phyloP scores from a whole-genome alignment of 2,113 vertebrate genomes.

The Coracopsis vasa region DNA sequence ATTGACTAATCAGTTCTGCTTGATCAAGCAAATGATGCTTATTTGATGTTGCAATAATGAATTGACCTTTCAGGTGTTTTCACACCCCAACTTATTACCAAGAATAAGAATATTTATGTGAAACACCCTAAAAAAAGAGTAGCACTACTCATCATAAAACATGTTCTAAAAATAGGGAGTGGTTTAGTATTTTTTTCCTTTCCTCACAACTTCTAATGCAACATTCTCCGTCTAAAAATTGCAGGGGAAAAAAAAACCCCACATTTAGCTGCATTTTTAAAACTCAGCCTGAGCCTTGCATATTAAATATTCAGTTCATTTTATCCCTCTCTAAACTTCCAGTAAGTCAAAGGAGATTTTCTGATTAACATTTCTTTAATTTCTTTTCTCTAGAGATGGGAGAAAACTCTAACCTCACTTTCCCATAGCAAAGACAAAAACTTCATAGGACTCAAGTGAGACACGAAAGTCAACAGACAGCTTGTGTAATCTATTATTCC shows the following conservation, averaged over 20 bases:
- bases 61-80: constrained; percentile 43
- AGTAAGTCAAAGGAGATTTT: not conserved
- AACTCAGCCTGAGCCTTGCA: not conserved
- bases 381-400: not conserved
- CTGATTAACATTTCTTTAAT: not conserved
- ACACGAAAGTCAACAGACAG: not conserved
- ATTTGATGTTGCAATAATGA: constrained; percentile 44
- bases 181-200: not conserved
- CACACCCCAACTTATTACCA: not conserved
- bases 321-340: not conserved
- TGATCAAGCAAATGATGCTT: constrained; percentile 52
- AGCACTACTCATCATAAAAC: not conserved
- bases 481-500: not conserved
- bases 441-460: fast-evolving
- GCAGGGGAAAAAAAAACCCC: fast-evolving
- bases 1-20: constrained; percentile 45
- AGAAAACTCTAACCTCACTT: not conserved
- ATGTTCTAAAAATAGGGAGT: not conserved
- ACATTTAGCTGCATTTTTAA: not conserved
- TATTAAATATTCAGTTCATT: not conserved
- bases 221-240: not conserved
- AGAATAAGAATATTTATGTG: not conserved
- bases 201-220: not conserved
- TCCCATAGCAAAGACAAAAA: not conserved
- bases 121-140: not conserved